Conservation (phyloP, 1,140 invertebrate genomes). For the Mycetomoellerius zeteki region DNA sequence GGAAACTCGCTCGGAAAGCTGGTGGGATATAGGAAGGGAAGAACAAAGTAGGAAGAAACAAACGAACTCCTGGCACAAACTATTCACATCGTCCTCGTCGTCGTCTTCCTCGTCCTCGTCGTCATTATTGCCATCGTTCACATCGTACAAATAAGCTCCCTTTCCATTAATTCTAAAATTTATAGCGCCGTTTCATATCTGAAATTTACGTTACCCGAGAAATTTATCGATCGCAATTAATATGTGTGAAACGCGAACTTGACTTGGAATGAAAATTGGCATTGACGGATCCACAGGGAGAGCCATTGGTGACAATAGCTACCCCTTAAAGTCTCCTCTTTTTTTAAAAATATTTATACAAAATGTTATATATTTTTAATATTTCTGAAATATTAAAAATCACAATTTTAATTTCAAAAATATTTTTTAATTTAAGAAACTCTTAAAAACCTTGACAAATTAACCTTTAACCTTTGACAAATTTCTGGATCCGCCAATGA, state of each 20-base stretch:
- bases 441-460: background rate
- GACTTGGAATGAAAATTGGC: background rate
- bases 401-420: no score
- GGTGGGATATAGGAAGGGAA: conserved; percentile 27
- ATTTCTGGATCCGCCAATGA: no score
- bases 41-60: conserved; percentile 69
- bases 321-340: background rate
- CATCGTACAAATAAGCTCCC: background rate
- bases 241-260: background rate
- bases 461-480: no score
- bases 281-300: no score
- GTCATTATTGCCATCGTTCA: background rate
- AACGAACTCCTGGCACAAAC: conserved; percentile 61
- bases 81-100: conserved; percentile 31
- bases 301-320: no score
- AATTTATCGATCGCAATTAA: conserved; percentile 33
- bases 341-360: background rate
- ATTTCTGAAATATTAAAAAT: no score
- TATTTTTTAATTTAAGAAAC: no score
- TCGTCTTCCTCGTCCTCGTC: background rate
- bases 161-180: conserved; percentile 55
- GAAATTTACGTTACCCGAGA: conserved; percentile 17
- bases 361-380: no score
- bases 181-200: conserved; percentile 25
- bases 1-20: conserved; percentile 63